These are phyloP conservation scores for Zootermopsis nevadensis DNA, from an alignment of 2,888 invertebrate species.

Conservation along the genomic window DNA sequence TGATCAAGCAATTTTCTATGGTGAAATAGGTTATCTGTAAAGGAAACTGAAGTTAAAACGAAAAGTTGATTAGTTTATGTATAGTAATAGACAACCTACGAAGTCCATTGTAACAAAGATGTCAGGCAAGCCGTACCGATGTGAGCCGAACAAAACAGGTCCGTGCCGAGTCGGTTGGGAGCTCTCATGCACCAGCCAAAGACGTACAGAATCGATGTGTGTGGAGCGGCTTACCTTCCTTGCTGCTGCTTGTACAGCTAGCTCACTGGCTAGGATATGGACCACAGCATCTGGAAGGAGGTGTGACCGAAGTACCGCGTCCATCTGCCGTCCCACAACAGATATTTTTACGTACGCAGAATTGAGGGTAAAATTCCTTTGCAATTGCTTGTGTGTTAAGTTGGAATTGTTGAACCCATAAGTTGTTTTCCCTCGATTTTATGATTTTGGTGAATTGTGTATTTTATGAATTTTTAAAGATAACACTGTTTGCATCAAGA, in stretches of 20 bases:
- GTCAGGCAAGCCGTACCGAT: slow-evolving; percentile 43
- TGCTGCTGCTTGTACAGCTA: too few species aligned
- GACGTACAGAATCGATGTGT: slow-evolving; percentile 27
- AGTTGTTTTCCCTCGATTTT: too few species aligned
- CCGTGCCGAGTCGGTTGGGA: slow-evolving; percentile 25
- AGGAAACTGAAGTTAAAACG: too few species aligned
- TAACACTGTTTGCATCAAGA: too few species aligned
- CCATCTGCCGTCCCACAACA: too few species aligned
- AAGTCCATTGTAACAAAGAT: not conserved
- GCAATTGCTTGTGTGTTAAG: not conserved
- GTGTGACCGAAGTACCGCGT: slow-evolving; percentile 1
- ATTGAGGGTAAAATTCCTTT: not conserved
- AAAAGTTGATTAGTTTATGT: not conserved
- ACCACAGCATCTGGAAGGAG: slow-evolving; percentile 39
- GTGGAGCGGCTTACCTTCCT: not conserved
- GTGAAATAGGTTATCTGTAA: too few species aligned
- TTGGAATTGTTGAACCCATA: not conserved
- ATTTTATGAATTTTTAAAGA: too few species aligned
- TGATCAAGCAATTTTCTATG: too few species aligned
- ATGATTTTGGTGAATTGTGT: too few species aligned
- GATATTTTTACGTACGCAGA: too few species aligned
- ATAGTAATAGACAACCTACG: slow-evolving; percentile 5
- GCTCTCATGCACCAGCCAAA: slow-evolving; percentile 14
- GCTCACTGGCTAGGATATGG: slow-evolving; percentile 24
- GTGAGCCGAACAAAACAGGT: slow-evolving; percentile 31